Conservation (phyloP, 1,140 invertebrate species). For the Papilio helenus region DNA sequence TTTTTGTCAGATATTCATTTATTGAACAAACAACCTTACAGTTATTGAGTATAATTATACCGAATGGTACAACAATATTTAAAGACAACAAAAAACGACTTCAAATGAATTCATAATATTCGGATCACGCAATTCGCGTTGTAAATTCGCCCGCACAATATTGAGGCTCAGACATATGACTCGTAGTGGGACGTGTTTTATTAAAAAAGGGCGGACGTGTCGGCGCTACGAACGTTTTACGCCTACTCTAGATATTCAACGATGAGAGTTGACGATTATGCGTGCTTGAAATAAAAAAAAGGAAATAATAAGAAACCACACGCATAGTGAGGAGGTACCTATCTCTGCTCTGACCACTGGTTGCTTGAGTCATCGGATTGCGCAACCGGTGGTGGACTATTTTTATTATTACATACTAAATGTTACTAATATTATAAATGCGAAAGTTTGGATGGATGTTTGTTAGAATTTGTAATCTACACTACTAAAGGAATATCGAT, state of each 20-base stretch:
- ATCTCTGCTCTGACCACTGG: no score
- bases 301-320: neutral
- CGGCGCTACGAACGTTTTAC: constrained; percentile 25
- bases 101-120: constrained; percentile 34
- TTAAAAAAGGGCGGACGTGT: constrained; percentile 37
- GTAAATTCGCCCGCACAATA: constrained; percentile 36
- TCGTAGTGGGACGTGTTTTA: constrained; percentile 37
- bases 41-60: neutral
- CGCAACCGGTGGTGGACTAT: no score
- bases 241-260: constrained; percentile 21
- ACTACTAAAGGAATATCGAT: no score
- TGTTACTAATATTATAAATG: no score
- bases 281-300: neutral
- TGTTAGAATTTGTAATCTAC: no score
- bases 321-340: no score
- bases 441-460: no score
- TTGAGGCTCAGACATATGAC: constrained; percentile 35
- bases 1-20: no score
- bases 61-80: neutral
- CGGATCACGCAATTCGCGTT: constrained; percentile 34
- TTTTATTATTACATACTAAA: no score
- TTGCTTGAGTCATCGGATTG: no score
- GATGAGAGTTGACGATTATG: constrained; percentile 26
- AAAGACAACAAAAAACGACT: constrained; percentile 16
- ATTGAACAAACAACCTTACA: no score